Evolutionary conservation across 2,888 invertebrate species (phyloP), one percentile per base, ranked within the genome.

Genomic region (Pollenia angustigena): DNA sequence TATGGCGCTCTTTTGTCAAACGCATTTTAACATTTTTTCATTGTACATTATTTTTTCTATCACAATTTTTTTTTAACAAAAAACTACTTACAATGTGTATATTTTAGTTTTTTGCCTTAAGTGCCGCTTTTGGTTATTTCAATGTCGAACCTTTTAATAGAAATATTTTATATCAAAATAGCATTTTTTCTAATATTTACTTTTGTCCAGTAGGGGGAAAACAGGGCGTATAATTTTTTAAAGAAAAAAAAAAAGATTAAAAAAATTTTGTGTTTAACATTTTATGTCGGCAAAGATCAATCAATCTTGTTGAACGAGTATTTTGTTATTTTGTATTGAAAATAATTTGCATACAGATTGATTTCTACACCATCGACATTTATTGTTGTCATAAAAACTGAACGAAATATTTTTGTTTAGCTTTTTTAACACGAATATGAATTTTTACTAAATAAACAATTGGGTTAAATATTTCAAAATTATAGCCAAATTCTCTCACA

Each of bases 321-420:
- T 69, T 81, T 66, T 75, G 86, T 81, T 82, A 82, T 69, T 82
- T 82, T 75, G 64, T 83, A 75, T 71, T 56, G 68, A 74, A 71
- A 84, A 84, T 68, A 84, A 87, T 87, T 87, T 87, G 87, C 87
- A 87, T 87, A 84, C 84, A 78, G 76, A 81, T 87, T 81, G 83
- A 87, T 81, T 87, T 84, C 60, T 78, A 84, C 16, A 54, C 23
- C 23, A 56, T 14, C 60, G 78, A 56, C 76, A 68, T 72, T 84
- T 78, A 54, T 72, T 78, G 56, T 40, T 68, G 46, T 46, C 66
- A 18, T 58, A 58, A 44, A 18, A 11, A 66, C 66, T 56, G 4
- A 83, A 71, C 60, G 52, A 58, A 74, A 71, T 44, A 66, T 54
- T 58, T 56, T 66, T 66, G 42, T 58, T 58, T 42, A 72, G 72